Evolutionary conservation across 2,888 invertebrate species (phyloP), one percentile per base, ranked within the genome.

Genomic region (Nematopogon swammerdamellus): DNA sequence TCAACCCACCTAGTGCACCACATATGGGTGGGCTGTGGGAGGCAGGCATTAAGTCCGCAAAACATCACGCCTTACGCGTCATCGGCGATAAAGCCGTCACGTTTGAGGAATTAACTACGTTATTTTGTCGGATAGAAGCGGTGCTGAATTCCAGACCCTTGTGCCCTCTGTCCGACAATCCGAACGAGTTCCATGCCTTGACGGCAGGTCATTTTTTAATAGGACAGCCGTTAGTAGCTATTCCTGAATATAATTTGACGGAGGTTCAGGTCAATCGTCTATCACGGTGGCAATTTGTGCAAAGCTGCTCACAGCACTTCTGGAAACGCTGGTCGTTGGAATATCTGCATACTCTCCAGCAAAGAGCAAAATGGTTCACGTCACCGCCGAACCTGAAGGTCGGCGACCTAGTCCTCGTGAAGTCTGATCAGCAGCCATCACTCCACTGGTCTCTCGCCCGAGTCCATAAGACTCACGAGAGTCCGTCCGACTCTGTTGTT

Each of bases 291-390:
- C 50, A 57, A 44, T 46, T 49, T n/a, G 36, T 57, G 8, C 55
- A 57, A 46, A 46, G 49, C 19, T n/a, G 56, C 1, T 51, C 54
- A 18, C 54, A 53, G 43, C 49, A 50, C 17, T 55, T 58, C 44
- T 57, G 57, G 57, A 47, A 49, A n/a, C 30, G 51, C 11, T 57
- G 56, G 56, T 47, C 43, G 14, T 29, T 44, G 17, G 55, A 57
- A 14, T 57, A 56, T 45, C 25, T 57, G 19, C 56, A 57, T 29
- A 54, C 52, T 10, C 45, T 57, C 18, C 56, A 56, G 48, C 52
- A 53, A n/a, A 50, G 54, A 42, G 47, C 48, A 18, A 54, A 54
- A 43, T 57, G 56, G 56, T 45, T 46, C 14, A 43, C 11, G 3
- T 17, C 29, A 1, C 3, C 44, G 11, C 45, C 29, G n/a, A 51